These are phyloP conservation scores for Cephus sareptanus DNA, from an alignment of 2,888 invertebrate species.

Conservation along the genomic window DNA sequence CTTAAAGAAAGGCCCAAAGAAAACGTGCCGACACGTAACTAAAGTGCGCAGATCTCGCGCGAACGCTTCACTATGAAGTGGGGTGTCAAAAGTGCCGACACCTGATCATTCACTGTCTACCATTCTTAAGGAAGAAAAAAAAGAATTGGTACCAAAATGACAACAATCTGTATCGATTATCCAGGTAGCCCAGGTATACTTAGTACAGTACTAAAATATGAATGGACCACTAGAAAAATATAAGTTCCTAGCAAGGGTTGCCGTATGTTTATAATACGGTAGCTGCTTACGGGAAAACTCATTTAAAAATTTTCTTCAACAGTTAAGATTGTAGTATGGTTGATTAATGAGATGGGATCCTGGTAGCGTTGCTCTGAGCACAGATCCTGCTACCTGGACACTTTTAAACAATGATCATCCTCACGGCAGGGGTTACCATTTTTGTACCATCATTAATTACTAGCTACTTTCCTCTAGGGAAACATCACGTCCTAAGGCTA, in stretches of 20 bases:
- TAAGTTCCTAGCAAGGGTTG: background rate
- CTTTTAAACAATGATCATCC: constrained; percentile 38
- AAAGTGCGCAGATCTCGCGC: constrained; percentile 17
- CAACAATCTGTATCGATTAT: background rate
- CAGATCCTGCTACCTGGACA: constrained; percentile 3
- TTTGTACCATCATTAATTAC: constrained; percentile 32
- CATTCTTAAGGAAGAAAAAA: constrained; percentile 5
- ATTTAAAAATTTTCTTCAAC: background rate
- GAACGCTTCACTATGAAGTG: constrained; percentile 25
- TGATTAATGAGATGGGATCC: background rate
- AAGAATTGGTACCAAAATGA: background rate
- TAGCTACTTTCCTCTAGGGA: constrained; percentile 9
- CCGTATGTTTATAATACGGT: background rate
- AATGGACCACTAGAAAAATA: background rate
- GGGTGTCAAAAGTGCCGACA: constrained; percentile 50
- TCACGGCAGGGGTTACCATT: constrained; percentile 27
- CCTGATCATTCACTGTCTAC: constrained; percentile 45
- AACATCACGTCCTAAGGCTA: background rate
- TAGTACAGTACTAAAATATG: background rate
- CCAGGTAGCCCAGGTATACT: background rate
- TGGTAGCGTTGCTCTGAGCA: background rate
- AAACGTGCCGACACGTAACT: constrained; percentile 7
- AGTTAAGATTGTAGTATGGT: background rate
- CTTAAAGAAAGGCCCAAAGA: background rate
- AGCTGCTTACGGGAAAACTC: background rate